Evolutionary conservation across 2,797 vertebrate species (phyloP), one percentile per base, ranked within the genome.

Genomic region (Dendrocincla tyrannina): DNA sequence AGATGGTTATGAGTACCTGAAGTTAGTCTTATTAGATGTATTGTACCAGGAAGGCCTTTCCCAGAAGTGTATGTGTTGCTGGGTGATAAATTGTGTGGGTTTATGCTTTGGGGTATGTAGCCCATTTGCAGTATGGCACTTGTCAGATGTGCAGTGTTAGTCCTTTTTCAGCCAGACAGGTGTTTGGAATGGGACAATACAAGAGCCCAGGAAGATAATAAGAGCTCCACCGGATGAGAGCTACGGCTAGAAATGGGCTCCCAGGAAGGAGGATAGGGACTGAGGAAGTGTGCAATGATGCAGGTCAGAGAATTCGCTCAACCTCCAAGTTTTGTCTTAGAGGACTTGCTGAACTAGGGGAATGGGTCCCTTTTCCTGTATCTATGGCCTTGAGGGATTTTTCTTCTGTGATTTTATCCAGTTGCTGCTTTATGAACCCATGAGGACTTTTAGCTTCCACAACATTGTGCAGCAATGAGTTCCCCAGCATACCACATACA

Each of bases 401-500:
- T 77, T 84, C 15, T 68, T 49, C 56, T 15, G 6, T 7, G 0
- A 49, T n/a, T 41, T 41, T 59, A 11, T 68, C 37, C 79, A 17
- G 22, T 35, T 94, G 49, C 78, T 92, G n/a, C n/a, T 59, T 82
- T 73, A 30, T 58, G 49, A 85, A 39, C 22, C 58, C 41, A 8
- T 1, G 1, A 80, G 44, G 20, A 39, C 53, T 78, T 81, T 9
- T 6, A 37, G 28, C 32, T 85, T 76, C 55, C 46, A 14, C 53
- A 60, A 2, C 11, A 28, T 44, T 0, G 0, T 55, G 23, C 60
- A 80, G 35, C 35, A 67, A 77, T 41, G 27, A 60, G 24, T 60
- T 56, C 64, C 42, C 32, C 35, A 15, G 6, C 0, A 0, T 13
- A 80, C 22, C 16, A 16, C 0, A 1, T 58, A 11, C 30, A 59